Conservation (phyloP, 2,888 invertebrate genomes). For the Cheilosia scutellata region DNA sequence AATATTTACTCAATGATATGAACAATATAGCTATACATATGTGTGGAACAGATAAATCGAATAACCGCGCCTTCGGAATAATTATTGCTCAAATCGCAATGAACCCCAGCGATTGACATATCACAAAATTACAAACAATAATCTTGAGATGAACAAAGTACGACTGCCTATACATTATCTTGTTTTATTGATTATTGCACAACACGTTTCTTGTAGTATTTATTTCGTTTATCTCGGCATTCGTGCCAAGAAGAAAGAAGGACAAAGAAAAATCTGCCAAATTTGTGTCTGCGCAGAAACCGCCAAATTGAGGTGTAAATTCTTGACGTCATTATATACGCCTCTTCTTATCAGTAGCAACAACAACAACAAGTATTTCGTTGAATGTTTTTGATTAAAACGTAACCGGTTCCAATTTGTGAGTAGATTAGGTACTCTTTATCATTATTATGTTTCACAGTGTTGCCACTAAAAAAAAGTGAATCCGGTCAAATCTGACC, state of each 20-base stretch:
- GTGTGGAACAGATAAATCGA: too few species aligned
- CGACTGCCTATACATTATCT: not conserved
- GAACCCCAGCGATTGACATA: conserved; percentile 59
- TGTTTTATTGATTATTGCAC: conserved; percentile 54
- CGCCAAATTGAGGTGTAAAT: conserved; percentile 42
- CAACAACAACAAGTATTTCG: not conserved
- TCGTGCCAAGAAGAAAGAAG: conserved; percentile 23
- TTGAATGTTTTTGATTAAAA: not conserved
- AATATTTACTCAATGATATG: too few species aligned
- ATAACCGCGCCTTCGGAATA: conserved; percentile 10
- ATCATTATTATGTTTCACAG: too few species aligned
- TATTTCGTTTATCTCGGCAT: conserved; percentile 10
- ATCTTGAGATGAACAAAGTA: not conserved
- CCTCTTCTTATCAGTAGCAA: conserved; percentile 13
- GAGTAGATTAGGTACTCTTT: conserved; percentile 10
- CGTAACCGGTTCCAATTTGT: conserved; percentile 37
- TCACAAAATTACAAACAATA: conserved; percentile 13
- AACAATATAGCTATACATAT: not conserved
- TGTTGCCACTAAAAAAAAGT: too few species aligned
- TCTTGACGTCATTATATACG: conserved; percentile 15
- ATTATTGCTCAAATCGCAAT: conserved; percentile 29
- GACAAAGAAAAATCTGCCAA: conserved; percentile 1
- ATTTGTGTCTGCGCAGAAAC: conserved; percentile 40
- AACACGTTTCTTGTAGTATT: conserved; percentile 31
- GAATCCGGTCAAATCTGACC: too few species aligned